A percentile compares a stretch with the other conserved stretches of the same genome.
These are phyloP conservation scores for Helleia helle DNA, from an alignment of 2,888 invertebrate species.

Conservation along the genomic window DNA sequence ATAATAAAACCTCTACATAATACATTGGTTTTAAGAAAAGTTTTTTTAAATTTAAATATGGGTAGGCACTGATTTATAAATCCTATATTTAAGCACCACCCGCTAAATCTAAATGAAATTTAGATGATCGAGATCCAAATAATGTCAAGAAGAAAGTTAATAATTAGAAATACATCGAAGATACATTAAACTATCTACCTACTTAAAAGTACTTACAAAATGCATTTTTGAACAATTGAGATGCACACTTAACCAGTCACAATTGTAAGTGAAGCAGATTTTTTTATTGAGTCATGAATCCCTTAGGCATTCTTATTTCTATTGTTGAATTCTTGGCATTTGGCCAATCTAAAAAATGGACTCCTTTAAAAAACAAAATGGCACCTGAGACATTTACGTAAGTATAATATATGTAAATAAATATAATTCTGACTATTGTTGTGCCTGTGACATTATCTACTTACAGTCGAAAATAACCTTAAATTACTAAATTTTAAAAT, in stretches of 20 bases:
- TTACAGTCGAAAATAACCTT: constrained; percentile 25
- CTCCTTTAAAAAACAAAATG: background rate
- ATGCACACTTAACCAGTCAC: constrained; percentile 16
- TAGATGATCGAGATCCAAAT: constrained; percentile 56
- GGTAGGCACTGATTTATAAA: constrained; percentile 45
- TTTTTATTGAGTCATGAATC: background rate
- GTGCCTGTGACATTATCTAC: constrained; percentile 25
- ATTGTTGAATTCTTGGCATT: background rate
- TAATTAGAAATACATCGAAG: constrained; percentile 35
- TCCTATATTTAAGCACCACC: constrained; percentile 58
- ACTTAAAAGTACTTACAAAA: constrained; percentile 51
- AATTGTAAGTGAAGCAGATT: background rate
- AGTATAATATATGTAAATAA: constrained; percentile 7
- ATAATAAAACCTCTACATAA: constrained; percentile 45
- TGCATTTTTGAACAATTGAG: constrained; percentile 34
- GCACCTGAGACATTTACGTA: background rate
- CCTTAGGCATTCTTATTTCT: background rate
- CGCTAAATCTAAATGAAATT: constrained; percentile 30
- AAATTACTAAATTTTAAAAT: constrained; percentile 32
- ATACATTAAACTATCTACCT: constrained; percentile 42
- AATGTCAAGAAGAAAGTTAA: constrained; percentile 37
- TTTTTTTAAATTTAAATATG: too few relatives aligned
- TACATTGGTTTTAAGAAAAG: constrained; percentile 44
- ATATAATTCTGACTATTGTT: constrained; percentile 12
- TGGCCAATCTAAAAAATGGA: background rate